Base-by-base conservation (phyloP, 2,888 invertebrate genomes). In the Platycheirus albimanus region DNA sequence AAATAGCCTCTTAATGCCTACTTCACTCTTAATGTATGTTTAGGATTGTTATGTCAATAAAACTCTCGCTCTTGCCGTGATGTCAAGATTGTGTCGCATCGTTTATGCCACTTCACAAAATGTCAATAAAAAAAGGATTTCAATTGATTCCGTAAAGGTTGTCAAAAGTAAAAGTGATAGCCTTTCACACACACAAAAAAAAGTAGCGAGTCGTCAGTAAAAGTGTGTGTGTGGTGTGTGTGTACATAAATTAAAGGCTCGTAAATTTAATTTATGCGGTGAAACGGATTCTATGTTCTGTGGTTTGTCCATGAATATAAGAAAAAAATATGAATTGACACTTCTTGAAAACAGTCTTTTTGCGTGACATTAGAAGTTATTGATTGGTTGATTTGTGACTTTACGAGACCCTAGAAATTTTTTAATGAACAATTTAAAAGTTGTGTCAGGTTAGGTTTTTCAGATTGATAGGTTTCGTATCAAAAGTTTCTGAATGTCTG, bases 251-350 rank as follows among this genome's bases (percentile, higher is more conserved):
- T 33, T 6, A 63, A 63, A 43, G 61, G 20, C 38, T 69, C 74
- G 52, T 79, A 56, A 74, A 79, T 63, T 63, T 69, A 67, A 79
- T 79, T n/a, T n/a, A n/a, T n/a, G n/a, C n/a, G n/a, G n/a, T n/a
- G n/a, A n/a, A n/a, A n/a, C n/a, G n/a, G n/a, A n/a, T n/a, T n/a
- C n/a, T n/a, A n/a, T n/a, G n/a, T n/a, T n/a, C n/a, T n/a, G n/a
- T n/a, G n/a, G n/a, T n/a, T n/a, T n/a, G n/a, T n/a, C n/a, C n/a
- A n/a, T n/a, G n/a, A n/a, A n/a, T n/a, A n/a, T n/a, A n/a, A n/a
- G n/a, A n/a, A n/a, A n/a, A n/a, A n/a, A n/a, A n/a, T n/a, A n/a
- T n/a, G n/a, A n/a, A n/a, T n/a, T n/a, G n/a, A n/a, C n/a, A n/a
- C n/a, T n/a, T n/a, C n/a, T n/a, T n/a, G n/a, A n/a, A n/a, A n/a